These are phyloP conservation scores for Akabosia matsudoensis DNA, from an alignment of 1,140 invertebrate genomes.

Conservation along the genomic window DNA sequence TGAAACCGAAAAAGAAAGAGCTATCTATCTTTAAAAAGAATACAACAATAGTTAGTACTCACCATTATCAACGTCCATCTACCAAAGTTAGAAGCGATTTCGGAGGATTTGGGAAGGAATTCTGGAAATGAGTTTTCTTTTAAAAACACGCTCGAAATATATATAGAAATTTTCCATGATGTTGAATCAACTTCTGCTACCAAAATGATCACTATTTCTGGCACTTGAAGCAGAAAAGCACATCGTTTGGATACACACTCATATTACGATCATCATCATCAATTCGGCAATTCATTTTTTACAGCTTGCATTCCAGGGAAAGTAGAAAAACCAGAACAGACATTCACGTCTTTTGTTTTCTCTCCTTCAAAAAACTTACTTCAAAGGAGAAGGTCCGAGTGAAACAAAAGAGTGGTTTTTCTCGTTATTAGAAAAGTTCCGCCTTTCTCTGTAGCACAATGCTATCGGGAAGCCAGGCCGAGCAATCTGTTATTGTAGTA, in stretches of 20 bases:
- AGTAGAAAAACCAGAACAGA: background rate
- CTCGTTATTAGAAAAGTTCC: background rate
- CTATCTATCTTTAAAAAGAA: background rate
- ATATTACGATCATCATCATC: background rate
- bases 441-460: background rate
- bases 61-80: background rate
- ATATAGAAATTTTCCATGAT: background rate
- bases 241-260: background rate
- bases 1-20: background rate
- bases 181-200: background rate
- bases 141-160: too few relatives aligned
- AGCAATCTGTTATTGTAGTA: too few relatives aligned
- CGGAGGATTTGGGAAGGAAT: too few relatives aligned
- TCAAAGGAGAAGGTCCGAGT: too few relatives aligned
- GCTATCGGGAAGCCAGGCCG: background rate
- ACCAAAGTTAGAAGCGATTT: background rate
- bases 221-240: background rate
- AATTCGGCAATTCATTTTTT: background rate
- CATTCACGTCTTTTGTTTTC: background rate
- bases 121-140: too few relatives aligned
- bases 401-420: background rate
- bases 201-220: background rate
- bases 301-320: background rate
- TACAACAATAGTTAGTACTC: background rate
- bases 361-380: background rate